Evolutionary conservation across 2,797 vertebrate species (phyloP).

Genomic region (Danio aesculapii): DNA sequence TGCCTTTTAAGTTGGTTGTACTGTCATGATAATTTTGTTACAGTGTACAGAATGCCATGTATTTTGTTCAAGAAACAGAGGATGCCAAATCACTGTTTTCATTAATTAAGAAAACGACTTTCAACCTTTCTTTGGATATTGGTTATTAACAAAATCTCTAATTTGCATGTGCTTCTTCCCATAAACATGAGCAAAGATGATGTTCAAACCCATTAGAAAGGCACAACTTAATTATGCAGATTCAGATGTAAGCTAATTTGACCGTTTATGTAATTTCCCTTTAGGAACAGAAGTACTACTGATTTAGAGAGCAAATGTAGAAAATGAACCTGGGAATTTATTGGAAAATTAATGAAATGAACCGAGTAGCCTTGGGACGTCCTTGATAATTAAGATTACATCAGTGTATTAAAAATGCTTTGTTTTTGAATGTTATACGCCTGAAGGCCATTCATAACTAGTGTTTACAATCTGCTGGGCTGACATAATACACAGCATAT

Average conservation of each 20-base stretch:
- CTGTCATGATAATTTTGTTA: too few species aligned
- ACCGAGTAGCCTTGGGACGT: constrained; percentile 28
- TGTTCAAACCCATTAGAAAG: background rate
- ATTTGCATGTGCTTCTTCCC: constrained; percentile 10
- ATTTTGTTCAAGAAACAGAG: too few species aligned
- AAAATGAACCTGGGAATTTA: too few species aligned
- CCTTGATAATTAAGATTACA: constrained; percentile 40
- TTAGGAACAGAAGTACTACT: constrained; percentile 23
- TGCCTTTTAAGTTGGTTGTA: too few species aligned
- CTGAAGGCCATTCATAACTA: constrained; percentile 22
- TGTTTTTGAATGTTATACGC: background rate
- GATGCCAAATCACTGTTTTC: too few species aligned
- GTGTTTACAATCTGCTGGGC: background rate
- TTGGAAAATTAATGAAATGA: background rate
- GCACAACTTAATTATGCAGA: constrained; percentile 50
- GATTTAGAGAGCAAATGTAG: constrained; percentile 18
- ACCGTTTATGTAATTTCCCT: constrained; percentile 41
- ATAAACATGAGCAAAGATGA: background rate
- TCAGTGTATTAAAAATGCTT: constrained; percentile 7
- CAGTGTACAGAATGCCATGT: too few species aligned
- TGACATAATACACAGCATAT: background rate
- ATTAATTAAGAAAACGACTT: too few species aligned
- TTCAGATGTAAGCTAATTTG: constrained; percentile 11
- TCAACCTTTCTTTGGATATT: background rate
- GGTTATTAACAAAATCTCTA: constrained; percentile 16